phyloP scores from a whole-genome alignment of 2,113 vertebrate genomes.

The Trogon surrucura region DNA sequence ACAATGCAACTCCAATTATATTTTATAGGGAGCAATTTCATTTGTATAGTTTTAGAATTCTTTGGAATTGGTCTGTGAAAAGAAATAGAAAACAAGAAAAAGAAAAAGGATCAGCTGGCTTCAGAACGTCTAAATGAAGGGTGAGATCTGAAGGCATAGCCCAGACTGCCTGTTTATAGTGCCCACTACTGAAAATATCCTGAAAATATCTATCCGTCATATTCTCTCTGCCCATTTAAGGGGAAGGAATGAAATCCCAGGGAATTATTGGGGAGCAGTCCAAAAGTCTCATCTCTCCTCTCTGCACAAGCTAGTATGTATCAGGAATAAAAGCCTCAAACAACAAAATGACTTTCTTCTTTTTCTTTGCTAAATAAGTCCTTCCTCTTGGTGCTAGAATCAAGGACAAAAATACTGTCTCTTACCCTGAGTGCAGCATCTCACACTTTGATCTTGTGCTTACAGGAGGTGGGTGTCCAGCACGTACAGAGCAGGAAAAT shows the following conservation, averaged over 20 bases:
- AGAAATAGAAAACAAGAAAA: neutral
- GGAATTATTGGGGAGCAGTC: neutral
- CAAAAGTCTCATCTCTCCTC: conserved; percentile 5
- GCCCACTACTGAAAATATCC: conserved; percentile 2
- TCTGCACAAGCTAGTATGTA: neutral
- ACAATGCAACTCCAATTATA: conserved; percentile 58
- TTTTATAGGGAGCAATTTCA: conserved; percentile 67
- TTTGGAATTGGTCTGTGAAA: conserved; percentile 58
- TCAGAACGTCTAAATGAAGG: neutral
- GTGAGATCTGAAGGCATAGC: conserved; percentile 10
- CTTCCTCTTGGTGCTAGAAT: neutral
- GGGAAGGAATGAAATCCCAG: conserved; percentile 45
- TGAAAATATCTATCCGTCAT: conserved; percentile 2
- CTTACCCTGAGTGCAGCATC: neutral
- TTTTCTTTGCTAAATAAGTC: neutral
- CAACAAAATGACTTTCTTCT: neutral
- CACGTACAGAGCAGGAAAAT: neutral
- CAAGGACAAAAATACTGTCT: neutral
- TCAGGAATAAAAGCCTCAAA: neutral
- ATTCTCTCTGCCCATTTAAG: conserved; percentile 29
- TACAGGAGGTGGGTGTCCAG: neutral
- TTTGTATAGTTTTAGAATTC: conserved; percentile 68
- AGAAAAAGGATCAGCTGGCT: neutral
- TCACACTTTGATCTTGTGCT: neutral
- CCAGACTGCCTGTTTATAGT: neutral